These are phyloP conservation scores for Drosophila orosa DNA, from an alignment of 1,140 invertebrate genomes.

Conservation along the genomic window DNA sequence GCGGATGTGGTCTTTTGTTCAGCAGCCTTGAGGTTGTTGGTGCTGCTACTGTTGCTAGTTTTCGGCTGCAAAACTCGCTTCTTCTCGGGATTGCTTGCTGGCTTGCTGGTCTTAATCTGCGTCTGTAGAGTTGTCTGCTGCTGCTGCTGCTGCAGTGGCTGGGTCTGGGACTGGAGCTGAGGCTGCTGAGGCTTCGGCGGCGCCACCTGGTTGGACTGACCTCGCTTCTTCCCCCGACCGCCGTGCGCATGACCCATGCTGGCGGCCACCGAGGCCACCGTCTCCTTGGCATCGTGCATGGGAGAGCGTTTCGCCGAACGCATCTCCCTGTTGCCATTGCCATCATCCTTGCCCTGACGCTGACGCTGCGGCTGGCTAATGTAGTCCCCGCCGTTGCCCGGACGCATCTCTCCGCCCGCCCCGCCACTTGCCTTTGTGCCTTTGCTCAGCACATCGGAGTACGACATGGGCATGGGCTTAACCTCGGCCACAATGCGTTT, in stretches of 20 bases:
- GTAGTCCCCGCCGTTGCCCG: slow-evolving; percentile 43
- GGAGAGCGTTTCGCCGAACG: slow-evolving; percentile 70
- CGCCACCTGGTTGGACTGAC: slow-evolving; percentile 42
- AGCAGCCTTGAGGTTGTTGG: slow-evolving; percentile 15
- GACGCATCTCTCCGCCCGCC: slow-evolving; percentile 23
- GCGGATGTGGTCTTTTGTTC: slow-evolving; percentile 25
- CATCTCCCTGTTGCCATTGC: slow-evolving; percentile 38
- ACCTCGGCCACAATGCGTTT: slow-evolving; percentile 93
- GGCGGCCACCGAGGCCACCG: slow-evolving; percentile 5
- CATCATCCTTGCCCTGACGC: slow-evolving; percentile 61
- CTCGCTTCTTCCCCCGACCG: slow-evolving; percentile 61
- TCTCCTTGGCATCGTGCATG: slow-evolving; percentile 71
- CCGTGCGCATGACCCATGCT: slow-evolving; percentile 36
- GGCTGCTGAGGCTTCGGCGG: slow-evolving; percentile 41
- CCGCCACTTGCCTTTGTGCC: slow-evolving; percentile 70
- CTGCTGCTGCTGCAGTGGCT: slow-evolving; percentile 22
- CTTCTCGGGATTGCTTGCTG: slow-evolving; percentile 43
- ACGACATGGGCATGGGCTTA: slow-evolving; percentile 92
- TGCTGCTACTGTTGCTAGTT: slow-evolving; percentile 17
- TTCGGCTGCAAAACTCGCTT: slow-evolving; percentile 54
- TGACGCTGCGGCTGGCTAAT: slow-evolving; percentile 33
- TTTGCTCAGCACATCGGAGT: slow-evolving; percentile 92
- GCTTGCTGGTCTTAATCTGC: slow-evolving; percentile 43
- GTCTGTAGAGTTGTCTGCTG: slow-evolving; percentile 26
- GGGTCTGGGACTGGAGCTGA: slow-evolving; percentile 9